Base-by-base conservation (phyloP, 2,797 vertebrate genomes). In the Enteromius unitaeniatus region DNA sequence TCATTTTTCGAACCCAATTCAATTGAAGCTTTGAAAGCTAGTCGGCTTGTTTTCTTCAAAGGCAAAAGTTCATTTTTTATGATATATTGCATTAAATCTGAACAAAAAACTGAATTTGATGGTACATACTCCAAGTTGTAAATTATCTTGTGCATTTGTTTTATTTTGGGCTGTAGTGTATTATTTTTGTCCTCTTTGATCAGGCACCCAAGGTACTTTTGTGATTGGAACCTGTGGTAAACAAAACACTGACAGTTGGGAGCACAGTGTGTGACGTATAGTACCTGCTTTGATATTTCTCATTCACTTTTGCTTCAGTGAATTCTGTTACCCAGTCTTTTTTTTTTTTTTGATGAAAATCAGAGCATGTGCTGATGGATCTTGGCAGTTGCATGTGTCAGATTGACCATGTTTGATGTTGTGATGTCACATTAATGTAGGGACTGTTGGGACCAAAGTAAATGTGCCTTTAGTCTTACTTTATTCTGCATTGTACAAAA, bases 391-490 rank as follows among this genome's bases (percentile, higher is more conserved):
- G 95, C 95, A 95, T 95, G 95, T 95, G 88, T 94, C 92, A 94
- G 93, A 93, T 91, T 93, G 92, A 92, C 49, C 82, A 49, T 86
- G 91, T 88, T 81, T 82, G 87, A 85, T 87, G 88, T 90, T 90
- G 89, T 92, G 90, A 60, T 79, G 84, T 95, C 95, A 94, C 95
- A 93, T 94, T 92, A 92, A 75, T 75, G 91, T 91, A 83, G 93
- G 95, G 95, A 94, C 94, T 94, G 94, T 96, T 95, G 93, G 96
- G 97, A 98, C 97, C 97, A 97, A 96, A 96, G 96, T 97, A 96
- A 96, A 96, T 95, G 96, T 97, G 96, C 97, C 96, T 98, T 98
- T 96, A 96, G 95, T 97, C 94, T 96, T 95, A 94, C 95, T 96
- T 96, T 94, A 94, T 77, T 79, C 82, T 86, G 77, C 31, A 78